A percentile compares a stretch with the other conserved stretches of the same genome.
Conservation (phyloP, 1,140 invertebrate genomes). For the Ptiloglossa arizonensis region DNA sequence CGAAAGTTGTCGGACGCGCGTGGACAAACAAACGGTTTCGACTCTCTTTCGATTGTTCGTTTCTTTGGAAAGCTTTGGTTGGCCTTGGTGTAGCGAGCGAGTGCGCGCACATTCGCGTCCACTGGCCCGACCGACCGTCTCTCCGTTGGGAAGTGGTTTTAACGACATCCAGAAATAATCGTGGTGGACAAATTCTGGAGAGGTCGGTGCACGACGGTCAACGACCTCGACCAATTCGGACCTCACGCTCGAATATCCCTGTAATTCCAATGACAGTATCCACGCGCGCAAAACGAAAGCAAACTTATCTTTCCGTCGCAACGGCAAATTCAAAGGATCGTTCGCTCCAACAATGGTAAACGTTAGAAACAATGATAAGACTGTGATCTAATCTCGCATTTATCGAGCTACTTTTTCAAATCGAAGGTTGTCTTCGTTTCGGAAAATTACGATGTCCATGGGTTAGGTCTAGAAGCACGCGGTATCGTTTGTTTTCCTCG, state of each 20-base stretch:
- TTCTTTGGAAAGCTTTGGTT: neutral
- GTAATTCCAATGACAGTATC: neutral
- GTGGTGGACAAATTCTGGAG: slow-evolving; percentile 12
- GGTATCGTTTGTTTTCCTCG: neutral
- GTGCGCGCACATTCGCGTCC: too few relatives aligned
- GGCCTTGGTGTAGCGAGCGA: neutral
- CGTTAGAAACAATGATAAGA: neutral
- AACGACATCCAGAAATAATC: slow-evolving; percentile 18
- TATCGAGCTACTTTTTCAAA: neutral
- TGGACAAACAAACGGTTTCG: too few relatives aligned
- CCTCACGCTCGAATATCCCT: neutral
- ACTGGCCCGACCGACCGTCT: too few relatives aligned
- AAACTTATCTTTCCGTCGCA: neutral
- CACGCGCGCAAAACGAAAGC: neutral
- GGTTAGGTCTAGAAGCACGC: neutral
- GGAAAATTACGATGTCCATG: neutral
- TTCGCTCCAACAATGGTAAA: neutral
- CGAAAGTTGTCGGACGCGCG: too few relatives aligned
- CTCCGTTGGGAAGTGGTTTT: neutral
- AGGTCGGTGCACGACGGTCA: neutral
- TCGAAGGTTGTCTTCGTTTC: neutral
- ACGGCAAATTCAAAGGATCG: neutral
- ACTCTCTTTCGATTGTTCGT: too few relatives aligned
- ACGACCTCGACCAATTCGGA: neutral
- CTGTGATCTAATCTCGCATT: too few relatives aligned